Conservation (phyloP, 2,797 vertebrate genomes). For the Chiloscyllium punctatum region DNA sequence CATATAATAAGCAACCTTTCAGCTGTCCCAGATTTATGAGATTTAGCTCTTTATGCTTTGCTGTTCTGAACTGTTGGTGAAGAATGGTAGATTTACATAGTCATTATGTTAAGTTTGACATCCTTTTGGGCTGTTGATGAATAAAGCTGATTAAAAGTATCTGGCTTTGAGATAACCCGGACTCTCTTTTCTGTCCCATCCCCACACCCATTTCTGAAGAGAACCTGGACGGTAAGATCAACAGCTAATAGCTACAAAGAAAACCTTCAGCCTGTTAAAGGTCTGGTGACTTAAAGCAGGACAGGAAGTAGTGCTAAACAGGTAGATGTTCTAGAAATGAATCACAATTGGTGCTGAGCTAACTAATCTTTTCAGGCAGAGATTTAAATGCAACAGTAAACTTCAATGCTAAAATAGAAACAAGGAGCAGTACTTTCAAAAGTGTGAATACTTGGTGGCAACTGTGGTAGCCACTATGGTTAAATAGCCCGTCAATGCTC, state of each 20-base stretch:
- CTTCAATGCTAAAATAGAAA: neutral
- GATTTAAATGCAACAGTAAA: neutral
- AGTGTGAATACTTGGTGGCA: neutral
- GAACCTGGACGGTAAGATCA: neutral
- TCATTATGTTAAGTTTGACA: neutral
- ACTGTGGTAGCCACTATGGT: neutral
- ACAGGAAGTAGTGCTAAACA: neutral
- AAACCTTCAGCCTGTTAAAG: neutral
- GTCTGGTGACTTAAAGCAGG: neutral
- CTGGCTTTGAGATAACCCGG: neutral
- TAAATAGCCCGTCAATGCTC: neutral
- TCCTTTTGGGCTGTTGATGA: neutral
- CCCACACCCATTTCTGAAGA: neutral
- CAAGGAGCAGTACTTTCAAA: neutral
- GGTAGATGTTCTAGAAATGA: neutral
- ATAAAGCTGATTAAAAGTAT: neutral
- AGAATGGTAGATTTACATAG: neutral
- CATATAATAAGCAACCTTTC: neutral
- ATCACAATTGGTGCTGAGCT: no score
- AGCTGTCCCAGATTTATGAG: constrained; percentile 20
- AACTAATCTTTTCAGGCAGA: neutral
- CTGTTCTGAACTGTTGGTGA: neutral
- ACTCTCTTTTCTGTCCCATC: neutral
- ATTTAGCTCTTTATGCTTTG: neutral
- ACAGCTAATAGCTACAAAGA: no score